A percentile compares a stretch with the other conserved stretches of the same genome.
phyloP scores from a whole-genome alignment of 1,140 invertebrate genomes.

The Drosophila sproati region DNA sequence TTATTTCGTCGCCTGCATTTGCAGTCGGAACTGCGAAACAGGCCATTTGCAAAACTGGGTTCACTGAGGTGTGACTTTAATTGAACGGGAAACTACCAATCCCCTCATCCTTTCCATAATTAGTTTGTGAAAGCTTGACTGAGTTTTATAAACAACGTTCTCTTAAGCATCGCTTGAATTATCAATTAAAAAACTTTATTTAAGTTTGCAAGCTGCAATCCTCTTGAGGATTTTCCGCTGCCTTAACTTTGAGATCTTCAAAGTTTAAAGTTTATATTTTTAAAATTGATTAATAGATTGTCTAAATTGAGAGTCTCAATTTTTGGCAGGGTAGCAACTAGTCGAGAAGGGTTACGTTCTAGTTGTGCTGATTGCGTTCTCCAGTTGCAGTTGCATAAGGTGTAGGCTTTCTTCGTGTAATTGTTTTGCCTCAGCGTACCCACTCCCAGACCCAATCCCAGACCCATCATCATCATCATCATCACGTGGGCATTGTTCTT shows the following conservation, averaged over 20 bases:
- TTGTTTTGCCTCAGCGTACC: conserved; percentile 44
- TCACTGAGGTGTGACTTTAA: conserved; percentile 27
- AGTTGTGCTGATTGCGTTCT: conserved; percentile 69
- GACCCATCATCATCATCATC: conserved; percentile 40
- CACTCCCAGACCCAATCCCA: too few species aligned
- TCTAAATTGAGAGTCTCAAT: too few species aligned
- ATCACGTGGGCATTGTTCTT: conserved; percentile 65
- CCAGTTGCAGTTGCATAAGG: conserved; percentile 55
- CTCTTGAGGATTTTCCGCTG: too few species aligned
- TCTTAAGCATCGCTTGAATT: too few species aligned
- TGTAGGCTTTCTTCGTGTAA: conserved; percentile 66
- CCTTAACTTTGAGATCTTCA: too few species aligned
- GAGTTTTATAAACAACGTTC: neutral
- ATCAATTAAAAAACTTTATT: too few species aligned
- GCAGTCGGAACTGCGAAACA: neutral
- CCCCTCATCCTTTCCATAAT: neutral
- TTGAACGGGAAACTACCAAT: neutral
- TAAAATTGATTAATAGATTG: too few species aligned
- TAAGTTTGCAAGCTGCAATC: too few species aligned
- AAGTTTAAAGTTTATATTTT: too few species aligned
- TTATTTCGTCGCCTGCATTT: conserved; percentile 54
- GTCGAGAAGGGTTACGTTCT: conserved; percentile 35
- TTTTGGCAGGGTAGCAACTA: neutral
- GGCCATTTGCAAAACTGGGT: neutral
- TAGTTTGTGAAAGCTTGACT: too few species aligned